Evolutionary conservation across 2,888 invertebrate genomes (phyloP).

Genomic region (Synergus japonicus): DNA sequence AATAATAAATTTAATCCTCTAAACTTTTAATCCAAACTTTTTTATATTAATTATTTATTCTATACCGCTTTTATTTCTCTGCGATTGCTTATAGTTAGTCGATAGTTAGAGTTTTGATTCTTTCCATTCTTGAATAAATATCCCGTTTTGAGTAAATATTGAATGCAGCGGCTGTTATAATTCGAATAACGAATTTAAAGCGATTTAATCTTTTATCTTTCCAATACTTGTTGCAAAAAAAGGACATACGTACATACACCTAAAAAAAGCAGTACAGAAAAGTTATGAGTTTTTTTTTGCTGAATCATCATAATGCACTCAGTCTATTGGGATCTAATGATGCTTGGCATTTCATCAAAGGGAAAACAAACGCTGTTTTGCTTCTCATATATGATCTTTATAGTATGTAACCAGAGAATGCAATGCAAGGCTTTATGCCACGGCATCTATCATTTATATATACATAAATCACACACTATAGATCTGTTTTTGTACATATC

Average conservation of each 20-base stretch:
- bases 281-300: conserved; percentile 14
- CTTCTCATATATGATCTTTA: conserved; percentile 44
- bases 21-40: neutral
- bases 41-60: neutral
- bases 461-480: conserved; percentile 67
- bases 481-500: conserved; percentile 66
- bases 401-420: conserved; percentile 39
- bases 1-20: neutral
- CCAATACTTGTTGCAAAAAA: neutral
- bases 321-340: neutral
- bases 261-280: neutral
- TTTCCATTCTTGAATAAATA: neutral
- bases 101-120: neutral
- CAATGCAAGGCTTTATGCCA: conserved; percentile 54
- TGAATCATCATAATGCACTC: conserved; percentile 24
- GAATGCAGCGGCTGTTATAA: neutral
- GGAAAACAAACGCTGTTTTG: conserved; percentile 48
- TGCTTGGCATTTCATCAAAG: conserved; percentile 30
- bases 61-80: neutral
- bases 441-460: conserved; percentile 64
- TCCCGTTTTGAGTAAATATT: neutral
- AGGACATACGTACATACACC: conserved; percentile 30
- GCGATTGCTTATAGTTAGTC: neutral
- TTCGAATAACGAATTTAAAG: conserved; percentile 7
- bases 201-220: neutral